Base-by-base conservation (phyloP, 2,113 vertebrate genomes). In the Chlamydotis undulata region DNA sequence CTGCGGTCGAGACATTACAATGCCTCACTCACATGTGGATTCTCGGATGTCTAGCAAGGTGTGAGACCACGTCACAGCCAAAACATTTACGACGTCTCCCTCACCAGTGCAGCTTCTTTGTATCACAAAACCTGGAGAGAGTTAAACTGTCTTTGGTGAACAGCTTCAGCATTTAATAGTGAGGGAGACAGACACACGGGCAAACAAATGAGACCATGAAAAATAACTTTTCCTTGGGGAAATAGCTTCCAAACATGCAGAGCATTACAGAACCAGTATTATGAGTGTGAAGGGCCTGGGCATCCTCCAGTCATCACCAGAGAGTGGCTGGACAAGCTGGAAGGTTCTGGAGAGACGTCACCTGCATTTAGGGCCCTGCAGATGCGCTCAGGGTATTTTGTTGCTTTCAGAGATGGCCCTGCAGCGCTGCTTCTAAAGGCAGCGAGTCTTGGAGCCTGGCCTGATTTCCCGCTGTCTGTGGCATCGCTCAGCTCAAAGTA, bases 211-310 rank as follows among this genome's bases (percentile, higher is more conserved):
- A 74, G 43, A 74, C 24, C 21, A n/a, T 12, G 71, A 83, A 39
- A 82, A 88, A 3, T 28, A 65, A 21, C 29, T 49, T 74, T 52
- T 65, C 65, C 79, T 81, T 47, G 45, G 69, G 45, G 74, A 81
- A 90, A 0, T n/a, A 73, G 16, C 25, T 64, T 65, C 59, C 19
- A 67, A 63, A 65, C 17, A 61, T 2, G 1, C 23, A 45, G 37
- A 56, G 29, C 47, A 25, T 16, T 18, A 45, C 19, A n/a, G 47
- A 70, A 24, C 5, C 1, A 2, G 31, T 57, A 47, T 9, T 26
- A 7, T 0, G 16, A 53, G 15, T 2, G 24, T 29, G 74, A 57
- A 61, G 60, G 74, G 31, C 26, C 31, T 0, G 1, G 10, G 19
- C 76, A 55, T 41, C 47, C 47, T 39, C 28, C 68, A 59, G 57